Evolutionary conservation across 2,888 invertebrate genomes (phyloP).

Genomic region (Ormyrus thymus): DNA sequence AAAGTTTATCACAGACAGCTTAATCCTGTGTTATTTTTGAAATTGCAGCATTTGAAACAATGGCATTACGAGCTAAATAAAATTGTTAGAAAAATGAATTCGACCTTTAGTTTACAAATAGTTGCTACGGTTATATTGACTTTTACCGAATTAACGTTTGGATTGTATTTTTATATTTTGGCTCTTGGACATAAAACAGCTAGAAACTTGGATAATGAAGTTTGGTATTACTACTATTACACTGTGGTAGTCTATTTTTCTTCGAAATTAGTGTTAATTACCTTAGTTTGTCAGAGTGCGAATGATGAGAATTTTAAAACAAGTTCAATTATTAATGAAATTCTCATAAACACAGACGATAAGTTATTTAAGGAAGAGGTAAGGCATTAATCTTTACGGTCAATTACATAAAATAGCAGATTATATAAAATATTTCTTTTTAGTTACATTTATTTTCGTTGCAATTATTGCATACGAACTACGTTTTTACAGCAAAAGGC

Average conservation of each 20-base stretch:
- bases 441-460: constrained; percentile 67
- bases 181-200: rapidly evolving
- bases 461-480: constrained; percentile 65
- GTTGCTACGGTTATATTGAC: constrained; percentile 61
- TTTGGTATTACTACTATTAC: constrained; percentile 61
- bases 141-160: constrained; percentile 65
- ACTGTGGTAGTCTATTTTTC: constrained; percentile 58
- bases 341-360: constrained; percentile 61
- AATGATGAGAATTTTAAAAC: constrained; percentile 59
- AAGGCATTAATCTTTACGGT: constrained; percentile 10
- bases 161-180: constrained; percentile 64
- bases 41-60: constrained; percentile 61
- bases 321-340: constrained; percentile 61
- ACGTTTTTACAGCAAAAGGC: constrained; percentile 63
- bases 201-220: constrained; percentile 44
- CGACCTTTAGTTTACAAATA: constrained; percentile 61
- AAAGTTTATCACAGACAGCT: constrained; percentile 65
- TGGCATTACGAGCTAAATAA: constrained; percentile 64
- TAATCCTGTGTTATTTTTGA: constrained; percentile 62
- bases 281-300: constrained; percentile 60
- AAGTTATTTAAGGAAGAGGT: constrained; percentile 64
- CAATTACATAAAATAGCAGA: background rate
- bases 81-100: constrained; percentile 60
- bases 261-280: constrained; percentile 55
- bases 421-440: constrained; percentile 28